Percentiles rank a stretch among this genome's conserved stretches.
These are phyloP conservation scores for Philereme transversata DNA, from an alignment of 2,888 invertebrate genomes.

Conservation along the genomic window DNA sequence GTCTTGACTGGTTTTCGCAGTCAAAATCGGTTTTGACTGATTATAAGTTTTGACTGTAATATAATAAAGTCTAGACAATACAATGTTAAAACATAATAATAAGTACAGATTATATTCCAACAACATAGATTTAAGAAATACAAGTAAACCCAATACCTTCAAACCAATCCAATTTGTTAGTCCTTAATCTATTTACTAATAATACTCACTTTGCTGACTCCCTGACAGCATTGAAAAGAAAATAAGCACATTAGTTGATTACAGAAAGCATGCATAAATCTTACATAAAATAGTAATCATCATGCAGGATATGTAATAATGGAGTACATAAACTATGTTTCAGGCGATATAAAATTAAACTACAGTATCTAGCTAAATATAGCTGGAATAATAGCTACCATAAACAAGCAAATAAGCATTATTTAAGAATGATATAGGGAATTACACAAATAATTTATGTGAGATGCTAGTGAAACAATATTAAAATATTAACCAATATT, in stretches of 20 bases:
- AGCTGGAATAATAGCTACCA: too few species aligned
- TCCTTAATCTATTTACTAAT: slow-evolving; percentile 25
- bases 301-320: neutral
- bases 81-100: neutral
- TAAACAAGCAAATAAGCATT: too few species aligned
- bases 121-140: slow-evolving; percentile 6
- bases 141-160: slow-evolving; percentile 9
- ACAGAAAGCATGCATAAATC: slow-evolving; percentile 26
- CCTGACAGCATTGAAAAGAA: slow-evolving; percentile 79
- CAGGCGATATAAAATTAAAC: neutral
- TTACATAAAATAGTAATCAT: slow-evolving; percentile 4
- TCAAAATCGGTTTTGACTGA: too few species aligned
- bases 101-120: neutral
- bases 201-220: slow-evolving; percentile 84
- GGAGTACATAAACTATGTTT: neutral
- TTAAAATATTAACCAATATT: too few species aligned
- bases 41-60: too few species aligned
- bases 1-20: too few species aligned
- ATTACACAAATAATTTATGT: too few species aligned
- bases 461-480: too few species aligned
- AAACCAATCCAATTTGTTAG: slow-evolving; percentile 36
- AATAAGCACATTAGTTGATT: slow-evolving; percentile 57
- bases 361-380: too few species aligned
- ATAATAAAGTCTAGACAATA: too few species aligned
- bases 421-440: too few species aligned